These are phyloP conservation scores for Enteromius unitaeniatus DNA, from an alignment of 2,797 vertebrate genomes.

Conservation along the genomic window DNA sequence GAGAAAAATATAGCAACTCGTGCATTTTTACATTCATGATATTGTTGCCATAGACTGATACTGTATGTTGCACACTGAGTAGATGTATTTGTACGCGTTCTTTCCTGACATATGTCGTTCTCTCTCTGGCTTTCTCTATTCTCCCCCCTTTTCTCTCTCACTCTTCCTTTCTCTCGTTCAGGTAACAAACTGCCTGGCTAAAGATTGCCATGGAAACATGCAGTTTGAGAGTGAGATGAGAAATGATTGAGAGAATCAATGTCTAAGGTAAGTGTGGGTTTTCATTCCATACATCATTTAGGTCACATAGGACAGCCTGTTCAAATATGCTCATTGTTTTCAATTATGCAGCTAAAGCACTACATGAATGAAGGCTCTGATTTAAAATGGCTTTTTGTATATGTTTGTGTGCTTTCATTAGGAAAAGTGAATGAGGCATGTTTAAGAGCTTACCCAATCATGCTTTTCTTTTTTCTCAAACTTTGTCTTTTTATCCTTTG, in stretches of 20 bases:
- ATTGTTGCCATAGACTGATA: neutral
- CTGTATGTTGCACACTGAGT: neutral
- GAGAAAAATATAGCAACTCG: neutral
- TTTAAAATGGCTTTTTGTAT: neutral
- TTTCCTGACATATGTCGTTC: constrained; percentile 54
- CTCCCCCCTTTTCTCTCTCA: constrained; percentile 54
- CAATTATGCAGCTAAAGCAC: constrained; percentile 46
- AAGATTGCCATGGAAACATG: constrained; percentile 68
- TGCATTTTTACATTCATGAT: neutral
- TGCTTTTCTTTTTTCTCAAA: neutral
- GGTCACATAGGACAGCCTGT: constrained; percentile 55
- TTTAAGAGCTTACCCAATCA: neutral
- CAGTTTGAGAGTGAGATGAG: constrained; percentile 67
- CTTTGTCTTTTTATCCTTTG: constrained; percentile 29
- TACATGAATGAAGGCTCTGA: neutral
- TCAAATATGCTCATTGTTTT: constrained; percentile 57
- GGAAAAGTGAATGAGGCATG: neutral
- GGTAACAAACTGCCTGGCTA: constrained; percentile 66
- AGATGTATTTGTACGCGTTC: constrained; percentile 40
- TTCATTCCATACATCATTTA: constrained; percentile 57
- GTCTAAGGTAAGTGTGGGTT: constrained; percentile 63
- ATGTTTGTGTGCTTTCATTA: neutral
- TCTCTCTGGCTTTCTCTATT: constrained; percentile 45
- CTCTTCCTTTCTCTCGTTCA: constrained; percentile 62
- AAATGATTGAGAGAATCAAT: constrained; percentile 63